Conservation (phyloP, 2,888 invertebrate species). For the Xestia c-nigrum region DNA sequence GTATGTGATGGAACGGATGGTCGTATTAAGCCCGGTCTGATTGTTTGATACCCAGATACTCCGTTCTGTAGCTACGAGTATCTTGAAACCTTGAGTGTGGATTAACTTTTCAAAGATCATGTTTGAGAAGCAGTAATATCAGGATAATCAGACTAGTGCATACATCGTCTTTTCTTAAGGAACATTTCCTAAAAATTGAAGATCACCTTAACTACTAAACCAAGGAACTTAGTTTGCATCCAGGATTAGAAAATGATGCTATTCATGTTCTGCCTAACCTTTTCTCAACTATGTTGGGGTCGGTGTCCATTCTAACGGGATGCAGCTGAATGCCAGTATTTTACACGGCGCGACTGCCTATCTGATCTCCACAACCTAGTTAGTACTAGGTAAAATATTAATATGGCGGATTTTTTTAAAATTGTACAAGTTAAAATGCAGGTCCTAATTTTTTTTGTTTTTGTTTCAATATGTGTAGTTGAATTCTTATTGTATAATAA, state of each 20-base stretch:
- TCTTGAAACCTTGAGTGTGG: background rate
- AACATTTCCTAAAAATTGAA: background rate
- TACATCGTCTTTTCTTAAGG: background rate
- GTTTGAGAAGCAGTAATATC: background rate
- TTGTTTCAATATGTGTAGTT: too few species aligned
- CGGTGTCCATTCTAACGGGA: background rate
- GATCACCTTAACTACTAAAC: background rate
- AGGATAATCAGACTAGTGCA: too few species aligned
- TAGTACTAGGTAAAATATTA: background rate
- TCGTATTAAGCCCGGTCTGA: too few species aligned
- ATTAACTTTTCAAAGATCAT: background rate
- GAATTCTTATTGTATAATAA: too few species aligned
- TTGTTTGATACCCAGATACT: too few species aligned
- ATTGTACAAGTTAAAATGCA: too few species aligned
- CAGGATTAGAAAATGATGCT: background rate
- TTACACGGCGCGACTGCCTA: background rate
- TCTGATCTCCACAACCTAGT: background rate
- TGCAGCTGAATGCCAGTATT: too few species aligned
- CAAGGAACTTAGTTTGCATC: background rate
- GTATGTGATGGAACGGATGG: too few species aligned
- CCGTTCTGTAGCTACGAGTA: background rate
- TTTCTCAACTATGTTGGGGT: too few species aligned
- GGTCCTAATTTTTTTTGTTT: too few species aligned
- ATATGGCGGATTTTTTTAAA: too few species aligned
- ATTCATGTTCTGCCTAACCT: background rate